Percentiles rank a stretch among this genome's conserved stretches.
Evolutionary conservation across 1,140 invertebrate species (phyloP).

Genomic region (Papilio xuthus): DNA sequence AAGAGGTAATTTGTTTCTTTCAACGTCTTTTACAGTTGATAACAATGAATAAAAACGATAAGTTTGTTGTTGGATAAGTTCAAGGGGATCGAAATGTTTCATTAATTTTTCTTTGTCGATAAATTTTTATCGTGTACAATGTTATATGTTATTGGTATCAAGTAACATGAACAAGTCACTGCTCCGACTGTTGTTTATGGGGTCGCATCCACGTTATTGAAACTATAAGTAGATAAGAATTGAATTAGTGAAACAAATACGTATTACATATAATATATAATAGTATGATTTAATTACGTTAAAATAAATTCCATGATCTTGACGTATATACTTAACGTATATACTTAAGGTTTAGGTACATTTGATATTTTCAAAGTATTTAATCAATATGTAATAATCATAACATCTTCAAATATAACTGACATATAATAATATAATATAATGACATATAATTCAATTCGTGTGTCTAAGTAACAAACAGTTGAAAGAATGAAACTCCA

Average conservation of each 20-base stretch:
- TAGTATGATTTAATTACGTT: too few species aligned
- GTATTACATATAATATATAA: too few species aligned
- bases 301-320: too few species aligned
- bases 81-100: slow-evolving; percentile 39
- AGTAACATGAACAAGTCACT: not conserved
- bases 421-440: too few species aligned
- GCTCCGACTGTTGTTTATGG: not conserved
- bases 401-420: too few species aligned
- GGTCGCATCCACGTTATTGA: not conserved
- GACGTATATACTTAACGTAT: too few species aligned
- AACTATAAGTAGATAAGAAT: not conserved
- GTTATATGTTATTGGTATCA: not conserved
- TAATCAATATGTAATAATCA: too few species aligned
- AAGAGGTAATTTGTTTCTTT: slow-evolving; percentile 73
- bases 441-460: not conserved
- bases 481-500: not conserved
- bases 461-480: not conserved
- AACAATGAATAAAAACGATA: slow-evolving; percentile 49
- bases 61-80: slow-evolving; percentile 42
- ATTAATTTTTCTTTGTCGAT: slow-evolving; percentile 26
- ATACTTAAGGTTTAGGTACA: too few species aligned
- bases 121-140: slow-evolving; percentile 6
- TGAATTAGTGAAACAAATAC: not conserved
- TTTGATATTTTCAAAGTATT: too few species aligned
- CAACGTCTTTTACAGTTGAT: slow-evolving; percentile 54